Evolutionary conservation across 2,888 invertebrate species (phyloP), one percentile per base, ranked within the genome.

Genomic region (Melinaea menophilus): DNA sequence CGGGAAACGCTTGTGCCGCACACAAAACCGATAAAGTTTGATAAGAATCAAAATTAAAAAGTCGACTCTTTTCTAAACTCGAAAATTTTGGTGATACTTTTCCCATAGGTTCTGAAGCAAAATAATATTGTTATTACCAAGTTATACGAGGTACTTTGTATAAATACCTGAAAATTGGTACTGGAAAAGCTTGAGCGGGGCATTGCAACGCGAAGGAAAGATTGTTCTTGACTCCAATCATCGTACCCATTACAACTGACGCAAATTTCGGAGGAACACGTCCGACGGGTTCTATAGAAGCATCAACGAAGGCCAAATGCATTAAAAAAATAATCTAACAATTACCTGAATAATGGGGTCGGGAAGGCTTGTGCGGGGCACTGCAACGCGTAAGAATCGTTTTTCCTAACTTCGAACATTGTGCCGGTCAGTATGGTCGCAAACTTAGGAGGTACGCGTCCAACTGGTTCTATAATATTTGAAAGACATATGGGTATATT

Each of bases 281-380:
- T 71, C 94, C 94, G 65, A 94, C 92, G 13, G 94, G 94, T 79
- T 94, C 94, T 94, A 90, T 55, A 81, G 80, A 57, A 61, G 59
- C 12, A 65, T 34, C 61, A 62, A 61, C 56, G n/a, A 12, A 22
- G 55, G 11, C 55, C 41, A 11, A 22, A 22, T 13, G 56, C 31
- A 59, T 55, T 56, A 35, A 12, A 56, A 58, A 13, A 59, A n/a
- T 22, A 22, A 55, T 45, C 35, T 56, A 55, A 55, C 59, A 57
- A 71, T 86, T 88, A 92, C 92, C 92, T 92, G 87, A 91, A 92
- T 69, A 91, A 74, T 78, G 90, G 90, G 83, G 82, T 91, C 79
- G 79, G 92, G 80, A 84, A 90, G 74, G 94, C 95, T 89, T 95
- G 95, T 57, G 94, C 95, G 58, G 95, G 95, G 79, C 95, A 91